A percentile compares a stretch with the other conserved stretches of the same genome.
Evolutionary conservation across 2,888 invertebrate species (phyloP).

Genomic region (Xiphydria camelus): DNA sequence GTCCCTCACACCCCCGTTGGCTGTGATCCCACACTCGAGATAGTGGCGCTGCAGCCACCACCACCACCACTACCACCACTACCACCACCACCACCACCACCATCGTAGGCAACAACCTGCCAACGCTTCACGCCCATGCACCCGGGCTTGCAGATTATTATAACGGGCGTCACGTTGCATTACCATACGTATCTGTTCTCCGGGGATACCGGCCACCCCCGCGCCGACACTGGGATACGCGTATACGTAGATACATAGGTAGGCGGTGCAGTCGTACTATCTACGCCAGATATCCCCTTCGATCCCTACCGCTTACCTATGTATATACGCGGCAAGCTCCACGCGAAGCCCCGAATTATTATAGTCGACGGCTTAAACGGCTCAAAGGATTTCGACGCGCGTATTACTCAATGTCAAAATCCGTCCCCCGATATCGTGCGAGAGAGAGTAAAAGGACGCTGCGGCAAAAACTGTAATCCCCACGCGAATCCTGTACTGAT

Average conservation of each 20-base stretch:
- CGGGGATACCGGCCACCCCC: no score
- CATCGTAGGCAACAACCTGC: constrained; percentile 32
- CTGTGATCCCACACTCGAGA: constrained; percentile 51
- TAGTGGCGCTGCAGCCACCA: constrained; percentile 36
- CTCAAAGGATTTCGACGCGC: constrained; percentile 24
- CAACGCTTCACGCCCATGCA: constrained; percentile 29
- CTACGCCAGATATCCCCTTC: no score
- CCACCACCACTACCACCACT: constrained; percentile 27
- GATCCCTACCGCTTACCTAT: no score
- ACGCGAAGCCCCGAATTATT: constrained; percentile 22
- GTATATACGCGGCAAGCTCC: no score
- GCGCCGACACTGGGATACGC: no score
- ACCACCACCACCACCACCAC: constrained; percentile 22
- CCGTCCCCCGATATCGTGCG: no score
- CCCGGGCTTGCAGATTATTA: constrained; percentile 52
- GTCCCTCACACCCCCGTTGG: constrained; percentile 47
- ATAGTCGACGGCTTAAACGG: constrained; percentile 23
- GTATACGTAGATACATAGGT: no score
- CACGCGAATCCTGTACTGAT: no score
- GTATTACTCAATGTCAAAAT: constrained; percentile 37
- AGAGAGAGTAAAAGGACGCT: no score
- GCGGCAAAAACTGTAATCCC: no score
- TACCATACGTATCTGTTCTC: constrained; percentile 50
- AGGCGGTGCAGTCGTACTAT: no score
- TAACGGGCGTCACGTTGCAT: constrained; percentile 51